Evolutionary conservation across 2,113 vertebrate genomes (phyloP).

Genomic region (Corythornis vintsioides): DNA sequence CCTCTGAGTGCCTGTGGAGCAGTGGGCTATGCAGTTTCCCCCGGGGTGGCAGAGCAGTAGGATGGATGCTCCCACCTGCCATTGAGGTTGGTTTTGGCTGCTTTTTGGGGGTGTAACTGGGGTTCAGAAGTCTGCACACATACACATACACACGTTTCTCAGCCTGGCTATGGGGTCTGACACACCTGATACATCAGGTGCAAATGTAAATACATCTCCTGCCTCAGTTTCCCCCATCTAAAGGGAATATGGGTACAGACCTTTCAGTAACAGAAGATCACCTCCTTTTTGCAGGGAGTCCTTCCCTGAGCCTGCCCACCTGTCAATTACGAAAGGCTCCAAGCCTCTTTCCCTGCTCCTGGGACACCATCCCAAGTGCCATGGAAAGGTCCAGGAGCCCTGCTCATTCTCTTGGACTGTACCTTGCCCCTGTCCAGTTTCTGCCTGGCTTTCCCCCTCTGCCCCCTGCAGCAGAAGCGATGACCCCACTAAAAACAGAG

Average conservation of each 20-base stretch:
- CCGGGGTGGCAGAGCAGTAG: background rate
- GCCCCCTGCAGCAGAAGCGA: accelerated
- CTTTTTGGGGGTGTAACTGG: background rate
- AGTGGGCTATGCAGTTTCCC: accelerated
- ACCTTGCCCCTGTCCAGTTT: background rate
- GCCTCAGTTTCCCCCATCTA: background rate
- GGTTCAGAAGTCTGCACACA: background rate
- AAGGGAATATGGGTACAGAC: accelerated
- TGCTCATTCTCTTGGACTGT: background rate
- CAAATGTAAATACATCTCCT: background rate
- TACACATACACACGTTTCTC: background rate
- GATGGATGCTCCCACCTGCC: accelerated
- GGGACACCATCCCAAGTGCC: background rate
- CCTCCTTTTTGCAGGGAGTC: background rate
- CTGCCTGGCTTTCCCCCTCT: background rate
- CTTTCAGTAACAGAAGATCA: background rate
- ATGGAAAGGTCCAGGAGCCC: background rate
- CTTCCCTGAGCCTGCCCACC: background rate
- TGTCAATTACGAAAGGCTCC: background rate
- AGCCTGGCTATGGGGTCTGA: accelerated
- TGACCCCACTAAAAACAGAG: background rate
- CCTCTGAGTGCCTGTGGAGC: background rate
- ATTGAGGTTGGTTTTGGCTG: background rate
- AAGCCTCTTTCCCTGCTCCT: background rate
- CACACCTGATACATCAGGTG: too few relatives aligned